Percentiles rank a stretch among this genome's conserved stretches.
These are phyloP conservation scores for Rhinoraja longicauda DNA, from an alignment of 2,797 vertebrate genomes.

Conservation along the genomic window DNA sequence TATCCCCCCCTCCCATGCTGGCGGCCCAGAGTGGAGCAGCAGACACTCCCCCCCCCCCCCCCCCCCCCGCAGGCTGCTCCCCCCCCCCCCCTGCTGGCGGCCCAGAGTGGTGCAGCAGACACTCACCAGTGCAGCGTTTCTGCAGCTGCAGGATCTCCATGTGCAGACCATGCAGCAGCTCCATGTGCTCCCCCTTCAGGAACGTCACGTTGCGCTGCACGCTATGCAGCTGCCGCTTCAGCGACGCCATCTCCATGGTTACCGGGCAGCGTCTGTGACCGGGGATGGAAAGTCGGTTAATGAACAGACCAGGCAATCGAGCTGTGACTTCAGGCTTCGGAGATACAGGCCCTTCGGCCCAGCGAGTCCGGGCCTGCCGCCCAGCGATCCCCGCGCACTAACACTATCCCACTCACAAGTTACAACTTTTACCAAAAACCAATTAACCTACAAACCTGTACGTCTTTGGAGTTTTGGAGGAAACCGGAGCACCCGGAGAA, in stretches of 20 bases:
- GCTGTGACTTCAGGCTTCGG: too few relatives aligned
- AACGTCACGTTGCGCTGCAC: constrained; percentile 86
- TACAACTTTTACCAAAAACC: too few relatives aligned
- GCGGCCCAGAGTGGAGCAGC: neutral
- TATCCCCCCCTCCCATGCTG: neutral
- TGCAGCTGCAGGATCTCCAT: constrained; percentile 89
- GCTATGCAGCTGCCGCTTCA: constrained; percentile 81
- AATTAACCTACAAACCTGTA: too few relatives aligned
- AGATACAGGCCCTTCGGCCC: too few relatives aligned
- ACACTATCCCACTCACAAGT: too few relatives aligned
- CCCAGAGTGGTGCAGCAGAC: too few relatives aligned
- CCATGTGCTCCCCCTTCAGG: constrained; percentile 86
- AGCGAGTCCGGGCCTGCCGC: too few relatives aligned
- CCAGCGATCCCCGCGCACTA: too few relatives aligned
- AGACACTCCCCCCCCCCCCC: constrained; percentile 44
- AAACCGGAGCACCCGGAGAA: too few relatives aligned
- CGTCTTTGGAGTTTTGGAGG: too few relatives aligned
- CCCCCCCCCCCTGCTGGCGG: neutral
- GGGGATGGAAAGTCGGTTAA: constrained; percentile 26
- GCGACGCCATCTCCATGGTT: constrained; percentile 75
- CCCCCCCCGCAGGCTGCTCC: too few relatives aligned
- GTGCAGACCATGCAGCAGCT: constrained; percentile 83
- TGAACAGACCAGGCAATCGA: neutral
- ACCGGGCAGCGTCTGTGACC: constrained; percentile 49
- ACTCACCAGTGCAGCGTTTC: constrained; percentile 88